Conservation (phyloP, 2,888 invertebrate genomes). For the Rhagophthalmus giganteus region DNA sequence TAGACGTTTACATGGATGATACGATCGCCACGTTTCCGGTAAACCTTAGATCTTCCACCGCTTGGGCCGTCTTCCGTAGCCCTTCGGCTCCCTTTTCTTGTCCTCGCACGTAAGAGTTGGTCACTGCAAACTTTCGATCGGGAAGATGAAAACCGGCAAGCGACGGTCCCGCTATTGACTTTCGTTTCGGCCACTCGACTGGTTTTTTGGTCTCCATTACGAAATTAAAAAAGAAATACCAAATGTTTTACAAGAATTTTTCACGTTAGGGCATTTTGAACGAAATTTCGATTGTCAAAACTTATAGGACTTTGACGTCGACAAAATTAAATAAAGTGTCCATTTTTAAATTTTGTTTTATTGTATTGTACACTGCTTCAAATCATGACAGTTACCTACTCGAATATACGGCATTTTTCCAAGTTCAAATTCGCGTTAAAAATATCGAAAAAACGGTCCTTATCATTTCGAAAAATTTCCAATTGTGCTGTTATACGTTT, state of each 20-base stretch:
- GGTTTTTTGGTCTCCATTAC: conserved; percentile 1
- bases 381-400: too few relatives aligned
- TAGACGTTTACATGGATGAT: conserved; percentile 43
- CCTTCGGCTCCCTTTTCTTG: conserved; percentile 19
- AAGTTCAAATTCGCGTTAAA: too few relatives aligned
- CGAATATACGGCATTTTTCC: too few relatives aligned
- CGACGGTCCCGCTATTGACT: conserved; percentile 17
- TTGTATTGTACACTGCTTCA: too few relatives aligned
- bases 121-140: conserved; percentile 22
- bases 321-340: too few relatives aligned
- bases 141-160: background rate
- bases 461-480: too few relatives aligned
- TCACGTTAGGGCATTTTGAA: conserved; percentile 11
- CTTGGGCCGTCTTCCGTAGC: conserved; percentile 22
- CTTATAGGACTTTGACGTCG: too few relatives aligned
- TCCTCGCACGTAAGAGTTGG: conserved; percentile 26
- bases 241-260: background rate
- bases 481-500: too few relatives aligned
- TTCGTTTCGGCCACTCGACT: conserved; percentile 16
- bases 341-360: too few relatives aligned
- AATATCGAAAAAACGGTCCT: too few relatives aligned
- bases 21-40: conserved; percentile 41
- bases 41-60: conserved; percentile 39
- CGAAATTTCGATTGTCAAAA: too few relatives aligned
- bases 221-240: background rate